A percentile compares a stretch with the other conserved stretches of the same genome.
Evolutionary conservation across 1,140 invertebrate species (phyloP).

Genomic region (Centruroides vittatus): DNA sequence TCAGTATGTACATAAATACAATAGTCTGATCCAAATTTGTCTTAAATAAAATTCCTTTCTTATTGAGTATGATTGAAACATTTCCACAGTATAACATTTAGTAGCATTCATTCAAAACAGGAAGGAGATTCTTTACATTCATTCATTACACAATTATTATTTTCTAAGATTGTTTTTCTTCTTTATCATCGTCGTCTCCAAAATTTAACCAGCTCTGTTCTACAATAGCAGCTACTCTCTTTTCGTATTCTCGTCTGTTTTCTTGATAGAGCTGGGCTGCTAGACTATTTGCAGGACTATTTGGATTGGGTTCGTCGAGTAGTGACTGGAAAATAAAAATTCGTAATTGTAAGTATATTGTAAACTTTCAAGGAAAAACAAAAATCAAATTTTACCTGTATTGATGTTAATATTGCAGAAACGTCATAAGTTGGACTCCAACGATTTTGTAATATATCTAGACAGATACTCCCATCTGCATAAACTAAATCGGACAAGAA

Average conservation of each 20-base stretch:
- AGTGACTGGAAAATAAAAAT: slow-evolving; percentile 47
- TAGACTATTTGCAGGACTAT: slow-evolving; percentile 90
- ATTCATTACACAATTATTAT: not conserved
- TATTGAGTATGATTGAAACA: too few relatives aligned
- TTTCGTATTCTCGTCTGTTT: slow-evolving; percentile 89
- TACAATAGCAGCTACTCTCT: slow-evolving; percentile 89
- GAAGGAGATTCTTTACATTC: not conserved
- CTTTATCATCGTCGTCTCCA: slow-evolving; percentile 23
- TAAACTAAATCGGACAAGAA: slow-evolving; percentile 46
- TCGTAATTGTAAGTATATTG: too few relatives aligned
- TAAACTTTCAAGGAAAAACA: slow-evolving; percentile 78
- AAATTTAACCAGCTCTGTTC: slow-evolving; percentile 90
- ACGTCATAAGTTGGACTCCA: slow-evolving; percentile 99
- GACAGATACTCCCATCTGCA: slow-evolving; percentile 97
- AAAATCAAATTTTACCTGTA: slow-evolving; percentile 44
- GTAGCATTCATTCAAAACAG: too few relatives aligned
- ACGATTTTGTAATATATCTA: slow-evolving; percentile 97
- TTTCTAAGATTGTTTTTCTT: slow-evolving; percentile 17
- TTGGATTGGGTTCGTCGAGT: slow-evolving; percentile 91
- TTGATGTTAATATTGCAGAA: slow-evolving; percentile 89
- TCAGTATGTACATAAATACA: too few relatives aligned
- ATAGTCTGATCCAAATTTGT: too few relatives aligned
- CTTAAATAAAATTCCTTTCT: too few relatives aligned
- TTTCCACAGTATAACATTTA: too few relatives aligned
- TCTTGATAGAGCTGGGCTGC: slow-evolving; percentile 92